Conservation (phyloP, 2,797 vertebrate species). For the Oreortyx pictus region DNA sequence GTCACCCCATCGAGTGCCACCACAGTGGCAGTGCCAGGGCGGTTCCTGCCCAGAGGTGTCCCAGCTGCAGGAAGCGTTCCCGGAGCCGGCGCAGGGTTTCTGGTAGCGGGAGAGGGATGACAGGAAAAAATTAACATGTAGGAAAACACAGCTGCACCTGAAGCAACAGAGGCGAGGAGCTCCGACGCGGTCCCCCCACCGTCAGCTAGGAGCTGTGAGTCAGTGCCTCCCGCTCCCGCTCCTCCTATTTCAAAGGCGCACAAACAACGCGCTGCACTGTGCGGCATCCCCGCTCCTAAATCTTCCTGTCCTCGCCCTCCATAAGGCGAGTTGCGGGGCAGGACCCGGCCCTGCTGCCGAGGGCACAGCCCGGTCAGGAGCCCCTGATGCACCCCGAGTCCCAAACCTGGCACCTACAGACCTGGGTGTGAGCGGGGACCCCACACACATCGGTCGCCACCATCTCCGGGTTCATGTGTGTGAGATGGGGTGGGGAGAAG, state of each 20-base stretch:
- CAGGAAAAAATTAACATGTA: slow-evolving; percentile 83
- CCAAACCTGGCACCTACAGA: background rate
- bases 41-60: background rate
- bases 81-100: background rate
- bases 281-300: slow-evolving; percentile 81
- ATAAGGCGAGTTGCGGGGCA: slow-evolving; percentile 79
- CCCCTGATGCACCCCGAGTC: background rate
- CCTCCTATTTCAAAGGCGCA: slow-evolving; percentile 83
- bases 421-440: background rate
- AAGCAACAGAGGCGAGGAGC: slow-evolving; percentile 79
- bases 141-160: slow-evolving; percentile 84
- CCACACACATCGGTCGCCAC: background rate
- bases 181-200: slow-evolving; percentile 59
- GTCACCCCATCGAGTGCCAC: background rate
- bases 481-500: background rate
- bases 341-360: slow-evolving; percentile 74
- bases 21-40: rapidly evolving
- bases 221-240: slow-evolving; percentile 65
- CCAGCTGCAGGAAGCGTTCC: slow-evolving; percentile 51
- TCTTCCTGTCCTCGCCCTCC: slow-evolving; percentile 83
- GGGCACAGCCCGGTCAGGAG: background rate
- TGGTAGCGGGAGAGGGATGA: slow-evolving; percentile 65
- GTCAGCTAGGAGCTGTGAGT: slow-evolving; percentile 75
- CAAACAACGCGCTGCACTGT: slow-evolving; percentile 81
- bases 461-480: no score